A percentile compares a stretch with the other conserved stretches of the same genome.
phyloP scores from a whole-genome alignment of 2,797 vertebrate species.

The Urocyon cinereoargenteus region DNA sequence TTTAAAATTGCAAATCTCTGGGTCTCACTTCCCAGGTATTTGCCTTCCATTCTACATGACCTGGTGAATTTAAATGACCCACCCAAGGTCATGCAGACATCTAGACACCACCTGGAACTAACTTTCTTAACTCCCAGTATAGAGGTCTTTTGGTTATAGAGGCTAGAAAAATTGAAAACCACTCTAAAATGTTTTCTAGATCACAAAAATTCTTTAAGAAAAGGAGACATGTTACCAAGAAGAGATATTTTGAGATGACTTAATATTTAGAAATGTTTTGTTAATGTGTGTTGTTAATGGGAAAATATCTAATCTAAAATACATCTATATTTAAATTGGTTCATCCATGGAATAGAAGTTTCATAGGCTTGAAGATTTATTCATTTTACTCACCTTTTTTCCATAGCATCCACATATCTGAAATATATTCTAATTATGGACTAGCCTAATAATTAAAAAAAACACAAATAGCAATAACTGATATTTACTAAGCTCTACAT shows the following conservation, averaged over 20 bases:
- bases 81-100: background rate
- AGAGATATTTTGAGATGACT: background rate
- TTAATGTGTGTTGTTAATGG: background rate
- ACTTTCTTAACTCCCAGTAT: background rate
- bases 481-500: background rate
- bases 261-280: conserved; percentile 4
- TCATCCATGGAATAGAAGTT: background rate
- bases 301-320: background rate
- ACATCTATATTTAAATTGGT: background rate
- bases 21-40: background rate
- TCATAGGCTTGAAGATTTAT: background rate
- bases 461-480: background rate
- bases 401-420: background rate
- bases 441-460: background rate
- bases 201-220: conserved; percentile 7
- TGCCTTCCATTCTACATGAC: background rate
- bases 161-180: background rate
- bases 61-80: background rate
- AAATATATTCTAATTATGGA: background rate
- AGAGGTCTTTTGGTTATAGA: background rate
- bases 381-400: background rate
- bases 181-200: background rate
- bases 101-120: background rate
- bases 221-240: background rate
- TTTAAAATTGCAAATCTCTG: background rate